Base-by-base conservation (phyloP, 2,113 vertebrate genomes). In the Stigmatopora nigra region DNA sequence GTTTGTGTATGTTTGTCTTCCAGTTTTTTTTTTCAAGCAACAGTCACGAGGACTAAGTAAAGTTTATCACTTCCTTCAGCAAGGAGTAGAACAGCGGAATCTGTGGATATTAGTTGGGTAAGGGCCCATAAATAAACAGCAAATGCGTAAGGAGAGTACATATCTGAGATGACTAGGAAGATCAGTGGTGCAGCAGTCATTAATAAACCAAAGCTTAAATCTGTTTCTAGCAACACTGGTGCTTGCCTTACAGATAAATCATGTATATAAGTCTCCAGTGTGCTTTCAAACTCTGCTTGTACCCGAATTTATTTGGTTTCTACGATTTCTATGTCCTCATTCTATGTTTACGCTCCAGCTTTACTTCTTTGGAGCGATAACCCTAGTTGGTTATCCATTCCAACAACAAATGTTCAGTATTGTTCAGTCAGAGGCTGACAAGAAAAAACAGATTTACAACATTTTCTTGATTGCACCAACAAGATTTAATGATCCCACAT, bases 131-230 rank as follows among this genome's bases (percentile, higher is more conserved):
- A 84, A 79, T 79, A 78, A 85, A 77, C 48, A 78, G 70, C 19
- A 75, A 70, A 14, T 35, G 47, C 70, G 62, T 76, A 66, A 73
- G 83, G 80, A 78, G 72, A 78, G 68, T 66, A 31, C 25, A 31
- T 31, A 65, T 84, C 72, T 70, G 69, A 75, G 73, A 82, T 77
- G 61, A 83, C 65, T 80, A 80, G 68, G 82, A 73, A 77, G 72
- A 76, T 77, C 77, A 79, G 67, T 57, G 75, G 64, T 71, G 76
- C 73, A 63, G 61, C 55, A 69, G 61, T 79, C 75, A 82, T 82
- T 76, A 82, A 81, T 81, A 84, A 84, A 81, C 73, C 79, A 86
- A 75, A 77, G 71, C 63, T 46, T 45, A 48, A 82, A 78, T 84
- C 48, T 72, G 75, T 79, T 73, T 75, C 74, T 63, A 72, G 61